Evolutionary conservation across 1,140 invertebrate species (phyloP).

Genomic region (Drusus annulatus): DNA sequence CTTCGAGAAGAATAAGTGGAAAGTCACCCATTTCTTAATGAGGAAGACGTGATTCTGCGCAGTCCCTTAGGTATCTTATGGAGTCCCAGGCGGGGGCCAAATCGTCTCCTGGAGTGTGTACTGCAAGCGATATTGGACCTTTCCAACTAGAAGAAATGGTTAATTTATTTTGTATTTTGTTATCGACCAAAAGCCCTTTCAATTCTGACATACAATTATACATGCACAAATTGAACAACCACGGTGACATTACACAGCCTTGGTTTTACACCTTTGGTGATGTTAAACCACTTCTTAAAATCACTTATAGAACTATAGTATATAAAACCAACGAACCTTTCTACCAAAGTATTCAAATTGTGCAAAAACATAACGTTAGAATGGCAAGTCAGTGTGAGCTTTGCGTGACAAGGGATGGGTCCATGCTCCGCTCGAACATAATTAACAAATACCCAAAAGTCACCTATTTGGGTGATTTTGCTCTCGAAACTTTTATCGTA

Average conservation of each 20-base stretch:
- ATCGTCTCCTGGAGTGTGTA: conserved; percentile 84
- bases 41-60: no score
- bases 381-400: conserved; percentile 92
- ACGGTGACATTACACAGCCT: no score
- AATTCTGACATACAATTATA: no score
- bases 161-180: no score
- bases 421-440: conserved; percentile 80
- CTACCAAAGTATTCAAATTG: conserved; percentile 86
- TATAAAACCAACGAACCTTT: conserved; percentile 68
- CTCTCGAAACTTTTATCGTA: conserved; percentile 76
- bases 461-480: conserved; percentile 82
- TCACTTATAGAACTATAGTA: not conserved
- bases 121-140: conserved; percentile 80
- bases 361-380: conserved; percentile 92
- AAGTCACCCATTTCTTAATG: no score
- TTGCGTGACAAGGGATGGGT: conserved; percentile 81
- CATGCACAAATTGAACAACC: not conserved
- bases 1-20: no score
- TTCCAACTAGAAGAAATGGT: conserved; percentile 71
- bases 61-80: no score
- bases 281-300: not conserved
- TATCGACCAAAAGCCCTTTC: no score
- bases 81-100: no score
- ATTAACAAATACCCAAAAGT: conserved; percentile 92
- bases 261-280: no score